Conservation (phyloP, 1,140 invertebrate species). For the Galleria mellonella region DNA sequence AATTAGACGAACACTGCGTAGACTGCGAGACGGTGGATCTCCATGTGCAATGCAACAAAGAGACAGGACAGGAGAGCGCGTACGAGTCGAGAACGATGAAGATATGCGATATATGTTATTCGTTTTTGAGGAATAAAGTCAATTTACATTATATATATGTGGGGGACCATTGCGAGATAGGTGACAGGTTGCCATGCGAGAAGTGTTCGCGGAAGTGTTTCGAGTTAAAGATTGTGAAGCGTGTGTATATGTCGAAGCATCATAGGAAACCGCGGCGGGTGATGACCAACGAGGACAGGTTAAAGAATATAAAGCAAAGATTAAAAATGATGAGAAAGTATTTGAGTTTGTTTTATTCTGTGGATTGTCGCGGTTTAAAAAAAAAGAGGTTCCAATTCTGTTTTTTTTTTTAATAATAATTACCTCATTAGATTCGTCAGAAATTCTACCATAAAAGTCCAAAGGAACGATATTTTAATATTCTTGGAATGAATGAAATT, state of each 20-base stretch:
- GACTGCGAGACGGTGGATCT: background rate
- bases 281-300: slow-evolving; percentile 17
- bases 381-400: too few relatives aligned
- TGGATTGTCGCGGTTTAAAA: too few relatives aligned
- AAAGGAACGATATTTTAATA: too few relatives aligned
- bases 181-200: slow-evolving; percentile 5
- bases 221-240: slow-evolving; percentile 11
- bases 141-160: slow-evolving; percentile 10
- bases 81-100: slow-evolving; percentile 2
- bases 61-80: background rate
- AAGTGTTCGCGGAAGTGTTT: slow-evolving; percentile 18
- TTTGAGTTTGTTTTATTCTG: too few relatives aligned
- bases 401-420: too few relatives aligned
- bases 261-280: background rate
- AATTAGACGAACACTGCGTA: too few relatives aligned
- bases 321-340: slow-evolving; percentile 26
- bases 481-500: too few relatives aligned
- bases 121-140: slow-evolving; percentile 7
- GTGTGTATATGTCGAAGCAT: background rate
- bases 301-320: slow-evolving; percentile 27
- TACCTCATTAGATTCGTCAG: too few relatives aligned
- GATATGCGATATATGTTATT: slow-evolving; percentile 16
- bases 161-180: slow-evolving; percentile 2
- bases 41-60: background rate
- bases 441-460: too few relatives aligned